These are phyloP conservation scores for Sus scrofa DNA, from an alignment of 2,113 vertebrate genomes.

Conservation along the genomic window T2T-Sscrofa CM000814.6:136302501-136303000, in stretches of 20 bases:
- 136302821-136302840: background rate
- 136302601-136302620: accelerated
- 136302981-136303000: background rate
- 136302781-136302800: background rate
- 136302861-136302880: background rate
- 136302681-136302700: no score
- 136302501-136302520: background rate
- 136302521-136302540: background rate
- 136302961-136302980: background rate
- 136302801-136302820: no score
- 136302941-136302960: background rate
- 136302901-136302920: background rate
- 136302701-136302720: background rate
- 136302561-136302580: background rate
- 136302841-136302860: background rate
- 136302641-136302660: accelerated
- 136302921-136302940: background rate
- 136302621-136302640: background rate
- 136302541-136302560: background rate
- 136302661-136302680: background rate
- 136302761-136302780: accelerated
- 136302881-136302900: background rate
- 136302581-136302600: background rate
- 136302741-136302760: accelerated
- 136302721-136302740: background rate